Conservation (phyloP, 2,888 invertebrate species). For the Tethea ocularis region DNA sequence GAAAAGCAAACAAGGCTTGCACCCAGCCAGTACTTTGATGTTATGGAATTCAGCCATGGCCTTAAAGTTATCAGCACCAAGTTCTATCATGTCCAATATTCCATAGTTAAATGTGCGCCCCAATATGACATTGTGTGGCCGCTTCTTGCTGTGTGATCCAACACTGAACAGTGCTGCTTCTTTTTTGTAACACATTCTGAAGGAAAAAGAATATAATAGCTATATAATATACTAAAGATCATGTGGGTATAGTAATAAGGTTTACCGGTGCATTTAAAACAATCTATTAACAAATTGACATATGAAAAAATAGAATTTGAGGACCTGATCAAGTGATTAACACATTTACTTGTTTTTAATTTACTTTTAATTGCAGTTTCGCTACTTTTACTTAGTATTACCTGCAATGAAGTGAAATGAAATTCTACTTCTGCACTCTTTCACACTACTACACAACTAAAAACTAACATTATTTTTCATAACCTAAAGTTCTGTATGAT, state of each 20-base stretch:
- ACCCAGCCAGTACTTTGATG: slow-evolving; percentile 90
- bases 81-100: slow-evolving; percentile 97
- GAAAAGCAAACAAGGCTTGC: slow-evolving; percentile 96
- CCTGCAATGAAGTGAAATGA: no score
- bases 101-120: slow-evolving; percentile 95
- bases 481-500: no score
- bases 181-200: slow-evolving; percentile 88
- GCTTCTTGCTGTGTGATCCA: slow-evolving; percentile 96
- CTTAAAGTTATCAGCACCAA: slow-evolving; percentile 93
- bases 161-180: slow-evolving; percentile 96
- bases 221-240: not conserved
- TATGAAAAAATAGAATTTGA: no score
- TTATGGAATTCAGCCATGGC: slow-evolving; percentile 91
- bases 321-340: no score
- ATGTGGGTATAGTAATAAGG: not conserved
- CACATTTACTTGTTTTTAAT: no score
- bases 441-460: no score
- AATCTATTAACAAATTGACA: no score
- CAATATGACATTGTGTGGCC: slow-evolving; percentile 95
- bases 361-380: no score
- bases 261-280: no score
- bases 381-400: no score
- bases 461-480: no score
- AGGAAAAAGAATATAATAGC: slow-evolving; percentile 22
- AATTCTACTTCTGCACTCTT: no score